Conservation (phyloP, 1,140 invertebrate genomes). For the Camponotus pennsylvanicus region DNA sequence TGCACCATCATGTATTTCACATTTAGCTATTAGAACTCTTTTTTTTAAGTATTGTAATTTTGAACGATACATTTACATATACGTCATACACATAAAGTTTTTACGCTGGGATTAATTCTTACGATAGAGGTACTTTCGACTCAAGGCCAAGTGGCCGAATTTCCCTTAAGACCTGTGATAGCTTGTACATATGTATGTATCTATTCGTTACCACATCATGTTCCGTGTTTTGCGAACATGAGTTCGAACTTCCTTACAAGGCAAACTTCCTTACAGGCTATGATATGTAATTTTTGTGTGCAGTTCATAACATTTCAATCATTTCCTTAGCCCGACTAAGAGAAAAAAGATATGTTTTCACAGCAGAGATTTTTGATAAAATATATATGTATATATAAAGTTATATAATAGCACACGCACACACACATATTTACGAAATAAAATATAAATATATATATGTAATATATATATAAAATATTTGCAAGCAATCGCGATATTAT, state of each 20-base stretch:
- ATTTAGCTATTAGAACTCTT: constrained; percentile 76
- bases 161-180: constrained; percentile 45
- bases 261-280: constrained; percentile 64
- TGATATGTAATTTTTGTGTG: constrained; percentile 72
- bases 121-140: constrained; percentile 78
- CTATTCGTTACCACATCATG: constrained; percentile 10
- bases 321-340: constrained; percentile 49
- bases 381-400: background rate
- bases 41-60: constrained; percentile 70
- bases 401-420: background rate
- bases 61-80: constrained; percentile 75
- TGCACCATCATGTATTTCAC: constrained; percentile 73
- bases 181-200: constrained; percentile 58
- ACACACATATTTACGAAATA: background rate
- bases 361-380: background rate
- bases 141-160: constrained; percentile 71
- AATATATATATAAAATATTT: constrained; percentile 14
- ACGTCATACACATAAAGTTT: constrained; percentile 70
- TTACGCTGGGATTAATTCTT: constrained; percentile 73
- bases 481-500: constrained; percentile 11
- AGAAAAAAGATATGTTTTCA: constrained; percentile 25
- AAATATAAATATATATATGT: constrained; percentile 10
- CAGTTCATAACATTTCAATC: constrained; percentile 34
- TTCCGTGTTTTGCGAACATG: constrained; percentile 45
- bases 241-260: constrained; percentile 38